Conservation (phyloP, 2,888 invertebrate species). For the Agrilus mali region DNA sequence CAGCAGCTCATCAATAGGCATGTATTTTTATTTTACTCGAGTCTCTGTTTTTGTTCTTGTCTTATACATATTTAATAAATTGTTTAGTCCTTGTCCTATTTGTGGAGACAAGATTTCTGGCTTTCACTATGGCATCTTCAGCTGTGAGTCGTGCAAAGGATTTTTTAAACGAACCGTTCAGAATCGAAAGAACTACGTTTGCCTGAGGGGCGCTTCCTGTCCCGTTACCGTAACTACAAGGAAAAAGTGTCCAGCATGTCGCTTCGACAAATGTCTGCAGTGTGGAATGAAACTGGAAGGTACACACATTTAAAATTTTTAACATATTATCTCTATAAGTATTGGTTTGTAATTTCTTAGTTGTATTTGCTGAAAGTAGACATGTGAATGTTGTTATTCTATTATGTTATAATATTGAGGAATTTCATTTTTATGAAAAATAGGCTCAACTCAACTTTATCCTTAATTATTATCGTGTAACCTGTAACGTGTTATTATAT, state of each 20-base stretch:
- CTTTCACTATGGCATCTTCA: conserved; percentile 96
- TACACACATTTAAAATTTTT: too few species aligned
- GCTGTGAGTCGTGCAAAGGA: conserved; percentile 95
- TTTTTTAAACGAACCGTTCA: conserved; percentile 98
- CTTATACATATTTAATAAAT: conserved; percentile 4
- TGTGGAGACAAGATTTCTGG: conserved; percentile 94
- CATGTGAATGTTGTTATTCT: too few species aligned
- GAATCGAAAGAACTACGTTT: conserved; percentile 93
- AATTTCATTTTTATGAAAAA: too few species aligned
- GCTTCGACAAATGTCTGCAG: conserved; percentile 89
- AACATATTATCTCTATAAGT: too few species aligned
- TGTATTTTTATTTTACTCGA: not conserved
- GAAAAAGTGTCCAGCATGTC: conserved; percentile 94
- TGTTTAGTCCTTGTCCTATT: conserved; percentile 77
- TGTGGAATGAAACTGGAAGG: conserved; percentile 96
- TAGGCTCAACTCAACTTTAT: too few species aligned
- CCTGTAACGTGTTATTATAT: too few species aligned
- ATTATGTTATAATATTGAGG: too few species aligned
- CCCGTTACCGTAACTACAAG: conserved; percentile 86
- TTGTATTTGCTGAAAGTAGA: too few species aligned
- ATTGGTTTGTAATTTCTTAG: too few species aligned
- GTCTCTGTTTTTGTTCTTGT: not conserved
- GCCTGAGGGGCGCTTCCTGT: conserved; percentile 79
- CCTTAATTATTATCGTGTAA: not conserved
- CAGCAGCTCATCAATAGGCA: conserved; percentile 77